Evolutionary conservation across 2,888 invertebrate species (phyloP), one percentile per base, ranked within the genome.

Genomic region (Ectobius pallidus): DNA sequence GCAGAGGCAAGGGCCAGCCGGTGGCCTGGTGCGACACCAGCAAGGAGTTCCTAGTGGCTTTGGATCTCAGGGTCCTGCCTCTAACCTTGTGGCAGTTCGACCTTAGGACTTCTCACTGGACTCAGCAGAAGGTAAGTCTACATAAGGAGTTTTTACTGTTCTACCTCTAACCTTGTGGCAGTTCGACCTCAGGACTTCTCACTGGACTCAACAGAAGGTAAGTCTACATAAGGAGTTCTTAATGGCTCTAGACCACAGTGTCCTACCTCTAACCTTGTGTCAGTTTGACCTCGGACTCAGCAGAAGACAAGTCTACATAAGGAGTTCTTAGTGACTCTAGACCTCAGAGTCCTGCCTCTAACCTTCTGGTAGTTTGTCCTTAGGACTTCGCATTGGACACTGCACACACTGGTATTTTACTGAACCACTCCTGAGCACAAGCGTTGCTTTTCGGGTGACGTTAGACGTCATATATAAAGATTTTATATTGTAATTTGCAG

Each of bases 21-120:
- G 75, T 78, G n/a, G 75, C 77, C 18, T 79, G 79, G 79, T 78
- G 79, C 70, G 77, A 74, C 49, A 69, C 75, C 18, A 76, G 74
- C 25, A 65, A 74, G 20, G 77, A 78, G 49, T 72, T 77, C 22
- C 73, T 79, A 32, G 77, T 78, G 75, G 78, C 78, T 52, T 73
- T 78, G 46, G 77, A 79, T 71, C 73, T 75, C 16, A 55, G 25
- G 18, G 22, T 63, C 9, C 16, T 49, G 32, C 72, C 69, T 3
- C 70, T 75, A 4, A 32, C 49, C 1, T 62, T 75, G n/a, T 75
- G 75, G 75, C 71, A 71, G 49, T 75, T 75, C 34, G 73, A 75
- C 44, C 55, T 73, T 14, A 70, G 32, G 30, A 70, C 71, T 6
- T 72, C 73, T 16, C 75, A 71, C 34, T 75, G 75, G 75, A 39